Base-by-base conservation (phyloP, 2,888 invertebrate species). In the Rhagonycha lutea region DNA sequence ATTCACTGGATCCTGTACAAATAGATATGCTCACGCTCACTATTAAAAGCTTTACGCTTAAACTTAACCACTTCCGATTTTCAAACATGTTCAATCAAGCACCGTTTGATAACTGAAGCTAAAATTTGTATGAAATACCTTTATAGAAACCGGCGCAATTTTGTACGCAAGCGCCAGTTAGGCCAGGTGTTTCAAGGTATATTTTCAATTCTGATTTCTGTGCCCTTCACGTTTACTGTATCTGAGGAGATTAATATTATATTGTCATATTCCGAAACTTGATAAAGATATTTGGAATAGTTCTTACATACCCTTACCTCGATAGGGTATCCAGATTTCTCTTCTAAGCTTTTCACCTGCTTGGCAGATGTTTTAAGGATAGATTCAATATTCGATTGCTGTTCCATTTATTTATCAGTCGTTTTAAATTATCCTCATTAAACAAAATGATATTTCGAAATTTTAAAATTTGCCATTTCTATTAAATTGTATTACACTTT, bases 1-100 rank as follows among this genome's bases (percentile, higher is more conserved):
- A 82, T 74, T 88, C 86, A 77, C 84, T 80, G 18, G 77, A 14
- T 68, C 70, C 76, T 47, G 69, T 71, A 62, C 75, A 67, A 47
- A 61, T 69, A 14, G 69, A 14, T n/a, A 72, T 73, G 75, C 77
- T 76, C 79, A 79, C 78, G 80, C 73, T 76, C 77, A 74, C 61
- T 61, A 70, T 73, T 69, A 78, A 72, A 69, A 75, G 60, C 47
- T 47, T 47, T 77, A 75, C 78, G 74, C 77, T 78, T 73, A 72
- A 63, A 69, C 72, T 67, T 9, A 74, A 72, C 72, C 75, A 78
- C 77, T 73, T 63, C 67, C 73, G 69, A 47, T 61, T 67, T 7
- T 60, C 60, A 68, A 68, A 75, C 76, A 73, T 76, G 29, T 76
- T 70, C 24, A 18, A 26, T 63, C 32, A 70, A 67, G 63, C 67